Percentiles rank a stretch among this genome's conserved stretches.
phyloP scores from a whole-genome alignment of 2,113 vertebrate species.

The Silurus glanis region DNA sequence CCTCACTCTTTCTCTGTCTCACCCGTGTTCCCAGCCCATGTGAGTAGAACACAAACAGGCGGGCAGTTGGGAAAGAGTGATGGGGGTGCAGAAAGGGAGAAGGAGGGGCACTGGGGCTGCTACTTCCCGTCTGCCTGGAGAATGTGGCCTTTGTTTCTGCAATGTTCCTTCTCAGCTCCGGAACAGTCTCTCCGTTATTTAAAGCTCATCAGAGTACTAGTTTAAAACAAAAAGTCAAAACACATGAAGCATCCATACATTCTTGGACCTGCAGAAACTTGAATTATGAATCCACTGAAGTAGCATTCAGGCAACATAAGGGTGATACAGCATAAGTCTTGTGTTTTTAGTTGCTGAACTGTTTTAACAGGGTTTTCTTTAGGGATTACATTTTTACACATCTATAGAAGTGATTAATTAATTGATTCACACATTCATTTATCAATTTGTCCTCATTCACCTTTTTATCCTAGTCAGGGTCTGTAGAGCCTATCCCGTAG shows the following conservation, averaged over 20 bases:
- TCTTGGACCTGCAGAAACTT: background rate
- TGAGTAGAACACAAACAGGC: constrained; percentile 43
- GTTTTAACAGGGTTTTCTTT: background rate
- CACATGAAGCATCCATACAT: constrained; percentile 6
- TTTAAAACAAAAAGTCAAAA: constrained; percentile 17
- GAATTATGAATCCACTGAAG: constrained; percentile 6
- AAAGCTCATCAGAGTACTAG: constrained; percentile 8
- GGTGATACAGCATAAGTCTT: background rate
- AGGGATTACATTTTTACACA: background rate
- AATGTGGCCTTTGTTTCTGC: constrained; percentile 41
- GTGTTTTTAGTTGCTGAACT: background rate
- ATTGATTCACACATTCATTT: background rate
- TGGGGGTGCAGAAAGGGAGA: background rate
- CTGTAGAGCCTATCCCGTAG: background rate
- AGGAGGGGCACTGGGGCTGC: constrained; percentile 33
- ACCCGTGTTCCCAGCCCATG: constrained; percentile 42
- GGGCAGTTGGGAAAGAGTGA: constrained; percentile 16
- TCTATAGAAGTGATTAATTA: background rate
- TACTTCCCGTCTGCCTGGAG: constrained; percentile 47
- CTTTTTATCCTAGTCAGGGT: background rate
- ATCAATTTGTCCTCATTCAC: background rate
- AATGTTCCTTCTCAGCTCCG: constrained; percentile 11
- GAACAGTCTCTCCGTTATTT: background rate
- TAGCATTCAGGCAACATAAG: background rate
- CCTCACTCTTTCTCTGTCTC: constrained; percentile 34